Conservation (phyloP, 2,888 invertebrate genomes). For the Dicycla oo region DNA sequence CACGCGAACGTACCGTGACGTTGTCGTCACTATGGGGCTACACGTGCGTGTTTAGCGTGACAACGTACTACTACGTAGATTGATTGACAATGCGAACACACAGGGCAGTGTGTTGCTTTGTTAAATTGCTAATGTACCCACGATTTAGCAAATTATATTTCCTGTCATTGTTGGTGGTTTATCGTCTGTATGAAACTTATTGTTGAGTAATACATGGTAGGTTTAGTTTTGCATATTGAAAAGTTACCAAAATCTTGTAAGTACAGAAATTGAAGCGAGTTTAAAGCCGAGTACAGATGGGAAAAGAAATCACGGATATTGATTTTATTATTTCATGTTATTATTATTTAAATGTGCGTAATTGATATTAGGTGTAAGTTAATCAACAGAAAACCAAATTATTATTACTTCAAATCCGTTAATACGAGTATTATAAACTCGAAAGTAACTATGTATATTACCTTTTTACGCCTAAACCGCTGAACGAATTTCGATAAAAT, state of each 20-base stretch:
- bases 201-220: slow-evolving; percentile 13
- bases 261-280: neutral
- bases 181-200: slow-evolving; percentile 24
- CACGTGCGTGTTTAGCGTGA: slow-evolving; percentile 78
- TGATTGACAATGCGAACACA: slow-evolving; percentile 80
- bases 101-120: slow-evolving; percentile 66
- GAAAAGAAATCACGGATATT: neutral
- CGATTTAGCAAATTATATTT: slow-evolving; percentile 63
- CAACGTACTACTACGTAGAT: slow-evolving; percentile 75
- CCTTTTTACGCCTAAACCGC: no score
- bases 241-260: neutral
- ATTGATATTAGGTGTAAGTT: no score
- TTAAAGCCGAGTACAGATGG: neutral
- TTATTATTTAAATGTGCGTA: neutral
- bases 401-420: no score
- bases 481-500: no score
- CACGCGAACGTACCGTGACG: slow-evolving; percentile 76
- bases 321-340: no score
- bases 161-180: slow-evolving; percentile 61
- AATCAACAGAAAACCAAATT: no score
- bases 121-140: slow-evolving; percentile 67
- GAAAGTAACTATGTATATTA: no score
- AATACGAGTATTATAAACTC: no score
- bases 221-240: slow-evolving; percentile 1
- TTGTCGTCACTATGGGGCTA: slow-evolving; percentile 67